A percentile compares a stretch with the other conserved stretches of the same genome.
These are phyloP conservation scores for Digitonthophagus gazella DNA, from an alignment of 2,888 invertebrate species.

Conservation along the genomic window DNA sequence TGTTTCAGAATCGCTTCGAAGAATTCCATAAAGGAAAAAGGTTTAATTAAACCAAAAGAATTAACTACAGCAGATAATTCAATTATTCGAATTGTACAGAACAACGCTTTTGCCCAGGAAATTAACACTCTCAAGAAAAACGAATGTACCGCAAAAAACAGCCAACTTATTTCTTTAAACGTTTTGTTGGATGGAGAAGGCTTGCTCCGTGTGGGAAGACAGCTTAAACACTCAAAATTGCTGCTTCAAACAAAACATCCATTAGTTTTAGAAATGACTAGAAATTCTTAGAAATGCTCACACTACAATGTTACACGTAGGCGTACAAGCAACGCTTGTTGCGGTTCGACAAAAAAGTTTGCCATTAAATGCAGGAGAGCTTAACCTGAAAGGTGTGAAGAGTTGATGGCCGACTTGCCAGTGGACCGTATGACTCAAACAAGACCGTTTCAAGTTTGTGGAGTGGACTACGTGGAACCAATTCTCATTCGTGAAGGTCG, in stretches of 20 bases:
- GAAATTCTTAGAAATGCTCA: background rate
- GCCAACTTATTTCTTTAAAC: constrained; percentile 19
- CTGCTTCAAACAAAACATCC: background rate
- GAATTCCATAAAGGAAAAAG: background rate
- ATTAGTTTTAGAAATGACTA: background rate
- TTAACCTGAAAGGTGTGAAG: background rate
- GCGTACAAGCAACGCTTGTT: background rate
- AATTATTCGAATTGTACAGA: background rate
- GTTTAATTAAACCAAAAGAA: too few species aligned
- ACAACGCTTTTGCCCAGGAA: background rate
- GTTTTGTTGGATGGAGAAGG: constrained; percentile 5
- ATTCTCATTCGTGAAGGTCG: background rate
- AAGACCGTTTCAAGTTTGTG: background rate
- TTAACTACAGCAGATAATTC: background rate
- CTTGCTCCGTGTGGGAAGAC: constrained; percentile 1
- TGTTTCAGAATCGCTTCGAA: background rate
- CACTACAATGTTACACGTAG: constrained; percentile 1
- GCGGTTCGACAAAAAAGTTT: background rate
- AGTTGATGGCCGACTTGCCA: constrained; percentile 2
- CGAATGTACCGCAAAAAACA: constrained; percentile 13
- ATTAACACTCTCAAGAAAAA: background rate
- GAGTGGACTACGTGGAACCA: background rate
- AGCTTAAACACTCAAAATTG: background rate
- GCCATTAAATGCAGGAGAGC: constrained; percentile 6
- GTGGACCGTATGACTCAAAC: background rate